Conservation (phyloP, 2,797 vertebrate genomes). For the Chloroceryle inda region DNA sequence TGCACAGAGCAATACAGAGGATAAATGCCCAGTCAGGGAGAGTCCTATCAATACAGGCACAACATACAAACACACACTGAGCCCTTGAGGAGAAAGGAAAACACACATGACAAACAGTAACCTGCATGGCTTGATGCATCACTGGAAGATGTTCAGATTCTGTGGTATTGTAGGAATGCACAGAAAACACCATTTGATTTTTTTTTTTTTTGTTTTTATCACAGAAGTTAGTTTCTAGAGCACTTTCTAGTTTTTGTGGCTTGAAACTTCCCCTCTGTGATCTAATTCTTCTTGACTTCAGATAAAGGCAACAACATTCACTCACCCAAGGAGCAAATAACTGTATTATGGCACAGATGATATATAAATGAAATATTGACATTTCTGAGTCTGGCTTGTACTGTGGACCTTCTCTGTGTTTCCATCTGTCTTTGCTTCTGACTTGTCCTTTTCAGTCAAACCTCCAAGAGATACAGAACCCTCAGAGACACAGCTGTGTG, state of each 20-base stretch:
- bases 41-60: neutral
- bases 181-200: neutral
- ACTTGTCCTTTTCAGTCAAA: neutral
- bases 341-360: neutral
- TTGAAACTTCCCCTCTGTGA: neutral
- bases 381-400: neutral
- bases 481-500: neutral
- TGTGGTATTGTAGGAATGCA: neutral
- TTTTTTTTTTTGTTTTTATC: no score
- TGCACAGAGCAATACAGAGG: neutral
- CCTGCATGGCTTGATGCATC: neutral
- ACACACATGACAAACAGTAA: neutral
- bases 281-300: neutral
- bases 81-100: neutral
- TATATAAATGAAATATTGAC: neutral
- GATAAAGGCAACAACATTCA: neutral
- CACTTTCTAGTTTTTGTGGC: neutral
- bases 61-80: neutral
- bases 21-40: neutral
- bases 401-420: neutral
- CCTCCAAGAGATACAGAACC: neutral
- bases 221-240: neutral
- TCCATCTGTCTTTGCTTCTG: neutral
- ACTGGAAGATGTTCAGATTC: neutral
- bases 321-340: rapidly evolving